Conservation (phyloP, 2,888 invertebrate genomes). For the Xanthorhoe designata region DNA sequence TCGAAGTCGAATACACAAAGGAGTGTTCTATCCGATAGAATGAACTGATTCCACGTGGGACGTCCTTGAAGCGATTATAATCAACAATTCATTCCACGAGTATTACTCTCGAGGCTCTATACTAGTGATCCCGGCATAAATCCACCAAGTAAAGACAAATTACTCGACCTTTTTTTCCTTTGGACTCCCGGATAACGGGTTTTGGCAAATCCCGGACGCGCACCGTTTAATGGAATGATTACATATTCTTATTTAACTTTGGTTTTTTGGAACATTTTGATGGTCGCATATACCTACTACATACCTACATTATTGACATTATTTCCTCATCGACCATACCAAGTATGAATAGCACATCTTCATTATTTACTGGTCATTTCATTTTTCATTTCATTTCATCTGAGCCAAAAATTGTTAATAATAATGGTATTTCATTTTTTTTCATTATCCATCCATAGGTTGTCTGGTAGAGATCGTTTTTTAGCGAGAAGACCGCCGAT, state of each 20-base stretch:
- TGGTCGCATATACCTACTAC: slow-evolving; percentile 47
- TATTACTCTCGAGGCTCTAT: slow-evolving; percentile 56
- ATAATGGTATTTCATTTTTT: too few relatives aligned
- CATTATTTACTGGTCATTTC: too few relatives aligned
- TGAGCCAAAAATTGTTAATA: too few relatives aligned
- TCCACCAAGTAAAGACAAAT: slow-evolving; percentile 79
- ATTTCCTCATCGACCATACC: not conserved
- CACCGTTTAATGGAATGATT: slow-evolving; percentile 75
- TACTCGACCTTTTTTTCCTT: slow-evolving; percentile 75
- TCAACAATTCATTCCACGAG: slow-evolving; percentile 60
- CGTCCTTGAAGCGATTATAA: slow-evolving; percentile 55
- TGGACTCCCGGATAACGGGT: slow-evolving; percentile 71
- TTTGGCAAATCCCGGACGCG: slow-evolving; percentile 66
- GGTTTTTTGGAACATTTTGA: slow-evolving; percentile 8
- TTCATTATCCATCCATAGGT: too few relatives aligned
- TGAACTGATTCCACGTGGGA: slow-evolving; percentile 36
- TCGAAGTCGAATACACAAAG: slow-evolving; percentile 10
- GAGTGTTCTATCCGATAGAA: slow-evolving; percentile 19
- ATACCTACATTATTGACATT: slow-evolving; percentile 54
- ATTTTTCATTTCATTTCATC: too few relatives aligned
- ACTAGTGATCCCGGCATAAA: slow-evolving; percentile 73
- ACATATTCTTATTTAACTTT: slow-evolving; percentile 57
- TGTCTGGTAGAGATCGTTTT: too few relatives aligned
- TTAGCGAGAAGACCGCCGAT: too few relatives aligned
- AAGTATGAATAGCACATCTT: not conserved